Evolutionary conservation across 2,888 invertebrate genomes (phyloP).

Genomic region (Noctua fimbriata): DNA sequence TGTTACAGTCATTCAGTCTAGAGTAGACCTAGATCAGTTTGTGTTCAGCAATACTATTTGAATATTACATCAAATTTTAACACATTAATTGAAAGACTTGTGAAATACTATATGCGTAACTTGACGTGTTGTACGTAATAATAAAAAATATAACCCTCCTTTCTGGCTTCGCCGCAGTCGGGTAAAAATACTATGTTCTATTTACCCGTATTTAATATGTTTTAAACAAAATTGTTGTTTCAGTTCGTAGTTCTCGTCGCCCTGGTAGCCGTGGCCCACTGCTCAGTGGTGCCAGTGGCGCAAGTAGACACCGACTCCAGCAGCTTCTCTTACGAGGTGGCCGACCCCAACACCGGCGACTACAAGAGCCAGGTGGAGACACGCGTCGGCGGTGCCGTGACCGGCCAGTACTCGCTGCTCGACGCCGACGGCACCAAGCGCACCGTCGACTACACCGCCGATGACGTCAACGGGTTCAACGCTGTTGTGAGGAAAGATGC

Average conservation of each 20-base stretch:
- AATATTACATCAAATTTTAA: no score
- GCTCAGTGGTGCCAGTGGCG: constrained; percentile 80
- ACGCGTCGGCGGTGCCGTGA: constrained; percentile 88
- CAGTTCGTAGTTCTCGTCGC: constrained; percentile 83
- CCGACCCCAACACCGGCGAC: constrained; percentile 90
- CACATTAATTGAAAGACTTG: no score
- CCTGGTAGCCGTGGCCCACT: constrained; percentile 79
- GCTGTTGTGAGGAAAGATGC: constrained; percentile 89
- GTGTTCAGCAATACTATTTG: no score
- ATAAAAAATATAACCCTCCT: no score
- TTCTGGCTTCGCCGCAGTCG: no score
- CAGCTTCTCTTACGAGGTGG: constrained; percentile 89
- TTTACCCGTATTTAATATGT: no score
- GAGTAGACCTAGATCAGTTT: no score
- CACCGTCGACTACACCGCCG: constrained; percentile 89
- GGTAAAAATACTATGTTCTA: no score
- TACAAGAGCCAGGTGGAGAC: constrained; percentile 89
- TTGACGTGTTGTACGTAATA: no score
- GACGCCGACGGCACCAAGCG: constrained; percentile 90
- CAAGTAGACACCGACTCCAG: constrained; percentile 80
- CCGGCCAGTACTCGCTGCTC: constrained; percentile 90
- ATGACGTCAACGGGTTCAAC: constrained; percentile 89
- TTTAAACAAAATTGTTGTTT: constrained; percentile 48
- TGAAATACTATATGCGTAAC: no score
- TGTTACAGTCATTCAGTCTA: no score